Evolutionary conservation across 2,113 vertebrate genomes (phyloP).

Genomic region (Haplotaxodon microlepis): DNA sequence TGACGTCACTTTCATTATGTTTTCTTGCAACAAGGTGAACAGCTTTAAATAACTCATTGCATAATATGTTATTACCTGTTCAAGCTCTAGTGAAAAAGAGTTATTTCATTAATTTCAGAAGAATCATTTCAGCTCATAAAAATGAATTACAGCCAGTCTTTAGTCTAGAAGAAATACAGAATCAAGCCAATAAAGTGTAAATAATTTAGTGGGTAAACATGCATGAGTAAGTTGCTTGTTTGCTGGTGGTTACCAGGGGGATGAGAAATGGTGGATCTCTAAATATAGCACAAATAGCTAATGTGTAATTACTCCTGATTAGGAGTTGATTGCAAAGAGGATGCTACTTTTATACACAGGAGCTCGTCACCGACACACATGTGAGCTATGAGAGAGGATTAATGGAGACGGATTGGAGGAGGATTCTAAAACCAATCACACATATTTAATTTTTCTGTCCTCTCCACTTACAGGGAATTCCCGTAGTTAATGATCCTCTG

Average conservation of each 20-base stretch:
- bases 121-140: not conserved
- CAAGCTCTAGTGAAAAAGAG: not conserved
- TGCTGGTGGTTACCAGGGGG: constrained; percentile 3
- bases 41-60: not conserved
- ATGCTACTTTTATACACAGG: constrained; percentile 45
- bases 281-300: constrained; percentile 63
- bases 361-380: constrained; percentile 21
- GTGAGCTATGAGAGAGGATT: constrained; percentile 37
- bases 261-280: constrained; percentile 55
- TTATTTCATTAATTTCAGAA: not conserved
- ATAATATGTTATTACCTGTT: not conserved
- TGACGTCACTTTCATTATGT: not conserved
- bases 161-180: not conserved
- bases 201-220: constrained; percentile 52
- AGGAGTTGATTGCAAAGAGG: constrained; percentile 65
- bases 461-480: constrained; percentile 30
- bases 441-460: constrained; percentile 45
- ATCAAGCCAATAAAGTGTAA: constrained; percentile 38
- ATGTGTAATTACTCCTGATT: constrained; percentile 69
- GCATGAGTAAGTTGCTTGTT: constrained; percentile 38
- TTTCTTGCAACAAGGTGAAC: not conserved
- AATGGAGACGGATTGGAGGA: constrained; percentile 56
- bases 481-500: constrained; percentile 7
- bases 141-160: not conserved
- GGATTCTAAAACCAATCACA: constrained; percentile 55